Conservation (phyloP, 2,113 vertebrate genomes). For the Narcine bancroftii region DNA sequence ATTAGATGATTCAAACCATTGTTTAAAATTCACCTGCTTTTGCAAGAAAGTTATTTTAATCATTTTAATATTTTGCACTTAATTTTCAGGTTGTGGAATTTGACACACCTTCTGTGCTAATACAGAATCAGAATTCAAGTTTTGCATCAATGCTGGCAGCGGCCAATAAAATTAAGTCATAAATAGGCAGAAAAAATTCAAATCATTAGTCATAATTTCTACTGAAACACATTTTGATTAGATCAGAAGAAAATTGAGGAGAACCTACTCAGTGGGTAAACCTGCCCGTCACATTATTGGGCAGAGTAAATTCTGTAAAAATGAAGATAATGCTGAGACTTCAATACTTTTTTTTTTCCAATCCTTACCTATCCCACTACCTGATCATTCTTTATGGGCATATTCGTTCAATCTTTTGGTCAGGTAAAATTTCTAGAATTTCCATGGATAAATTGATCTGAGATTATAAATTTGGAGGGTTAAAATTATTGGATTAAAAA, state of each 20-base stretch:
- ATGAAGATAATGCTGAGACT: too few species aligned
- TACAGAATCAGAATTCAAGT: constrained; percentile 57
- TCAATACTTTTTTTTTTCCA: too few species aligned
- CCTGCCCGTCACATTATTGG: too few species aligned
- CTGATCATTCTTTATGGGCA: too few species aligned
- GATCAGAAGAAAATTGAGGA: constrained; percentile 1
- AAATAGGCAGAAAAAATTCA: constrained; percentile 38
- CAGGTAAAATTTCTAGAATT: too few species aligned
- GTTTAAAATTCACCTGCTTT: not conserved
- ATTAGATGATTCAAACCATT: not conserved
- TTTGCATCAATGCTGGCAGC: constrained; percentile 62
- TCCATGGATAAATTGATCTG: too few species aligned
- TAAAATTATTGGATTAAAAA: too few species aligned
- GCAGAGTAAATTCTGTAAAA: too few species aligned
- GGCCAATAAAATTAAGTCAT: constrained; percentile 52
- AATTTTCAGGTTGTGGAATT: constrained; percentile 60
- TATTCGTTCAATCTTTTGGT: too few species aligned
- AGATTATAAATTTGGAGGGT: too few species aligned
- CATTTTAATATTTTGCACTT: constrained; percentile 29
- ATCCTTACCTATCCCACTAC: too few species aligned
- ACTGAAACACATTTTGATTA: not conserved
- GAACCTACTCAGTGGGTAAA: too few species aligned
- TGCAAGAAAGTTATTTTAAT: not conserved
- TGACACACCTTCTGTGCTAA: constrained; percentile 60
- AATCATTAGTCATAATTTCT: not conserved